These are phyloP conservation scores for Rattus norvegicus DNA, from an alignment of 2,113 vertebrate species.

Conservation along the genomic window GRCr8 NC_086033.1:11514501-11515000, in stretches of 20 bases:
- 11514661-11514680: not conserved
- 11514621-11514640: not conserved
- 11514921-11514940: conserved; percentile 40
- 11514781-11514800: conserved; percentile 3
- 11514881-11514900: conserved; percentile 11
- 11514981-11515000: conserved; percentile 15
- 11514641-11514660: not conserved
- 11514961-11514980: conserved; percentile 26
- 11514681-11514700: not conserved
- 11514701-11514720: not conserved
- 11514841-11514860: conserved; percentile 6
- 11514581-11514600: not conserved
- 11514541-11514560: conserved; percentile 39
- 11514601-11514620: not conserved
- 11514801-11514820: not conserved
- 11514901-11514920: conserved; percentile 25
- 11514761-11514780: conserved; percentile 27
- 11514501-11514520: not conserved
- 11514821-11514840: not conserved
- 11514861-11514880: not conserved
- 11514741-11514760: not conserved
- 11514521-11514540: conserved; percentile 19
- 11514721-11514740: not conserved
- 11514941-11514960: not conserved
- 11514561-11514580: conserved; percentile 23